phyloP scores from a whole-genome alignment of 2,797 vertebrate genomes.

The Muscicapa comitata region DNA sequence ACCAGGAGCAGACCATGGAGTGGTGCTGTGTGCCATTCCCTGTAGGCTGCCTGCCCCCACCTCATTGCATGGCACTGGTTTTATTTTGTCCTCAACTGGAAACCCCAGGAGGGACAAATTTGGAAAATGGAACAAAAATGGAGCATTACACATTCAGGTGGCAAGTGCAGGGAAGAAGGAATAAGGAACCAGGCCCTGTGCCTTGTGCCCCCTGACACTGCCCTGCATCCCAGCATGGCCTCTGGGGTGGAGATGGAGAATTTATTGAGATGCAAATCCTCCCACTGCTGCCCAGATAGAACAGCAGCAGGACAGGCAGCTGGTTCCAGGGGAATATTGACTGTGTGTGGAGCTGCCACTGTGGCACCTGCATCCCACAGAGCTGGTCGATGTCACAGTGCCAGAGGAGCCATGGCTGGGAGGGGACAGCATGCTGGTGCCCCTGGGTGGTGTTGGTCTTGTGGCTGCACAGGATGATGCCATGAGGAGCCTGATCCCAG shows the following conservation, averaged over 20 bases:
- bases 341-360: fast-evolving
- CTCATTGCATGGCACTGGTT: not conserved
- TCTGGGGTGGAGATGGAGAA: not conserved
- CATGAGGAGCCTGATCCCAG: fast-evolving
- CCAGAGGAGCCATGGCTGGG: fast-evolving
- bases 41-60: not conserved
- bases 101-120: not conserved
- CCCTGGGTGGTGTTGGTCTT: fast-evolving
- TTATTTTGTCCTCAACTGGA: not conserved
- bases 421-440: not conserved
- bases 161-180: not conserved
- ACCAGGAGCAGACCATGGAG: not conserved
- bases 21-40: not conserved
- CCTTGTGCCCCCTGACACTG: not conserved
- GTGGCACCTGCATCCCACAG: not conserved
- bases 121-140: not conserved
- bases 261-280: not conserved
- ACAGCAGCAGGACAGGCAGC: not conserved
- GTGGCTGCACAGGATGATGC: not conserved
- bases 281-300: not conserved
- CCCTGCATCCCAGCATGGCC: not conserved
- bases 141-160: not conserved
- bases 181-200: not conserved
- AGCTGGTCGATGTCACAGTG: not conserved
- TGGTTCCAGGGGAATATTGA: not conserved